phyloP scores from a whole-genome alignment of 2,888 invertebrate species.

The Malthinus flaveolus region DNA sequence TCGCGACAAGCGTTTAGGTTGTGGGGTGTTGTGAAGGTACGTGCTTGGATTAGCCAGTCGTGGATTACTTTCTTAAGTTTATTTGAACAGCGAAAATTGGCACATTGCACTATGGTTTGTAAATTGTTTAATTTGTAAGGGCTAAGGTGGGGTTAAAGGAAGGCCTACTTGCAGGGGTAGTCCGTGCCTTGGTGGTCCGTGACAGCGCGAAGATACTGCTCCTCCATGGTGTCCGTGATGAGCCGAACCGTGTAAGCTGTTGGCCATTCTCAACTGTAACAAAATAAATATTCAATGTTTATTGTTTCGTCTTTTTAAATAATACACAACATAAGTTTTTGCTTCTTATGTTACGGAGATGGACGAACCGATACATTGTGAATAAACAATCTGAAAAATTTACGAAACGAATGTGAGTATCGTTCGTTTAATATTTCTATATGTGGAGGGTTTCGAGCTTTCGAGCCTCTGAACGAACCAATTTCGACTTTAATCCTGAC shows the following conservation, averaged over 20 bases:
- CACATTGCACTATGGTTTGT: conserved; percentile 36
- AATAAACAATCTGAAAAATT: too few relatives aligned
- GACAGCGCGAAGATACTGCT: conserved; percentile 50
- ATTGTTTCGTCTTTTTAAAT: too few relatives aligned
- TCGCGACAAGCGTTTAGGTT: conserved; percentile 32
- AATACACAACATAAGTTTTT: background rate
- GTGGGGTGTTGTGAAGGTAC: too few relatives aligned
- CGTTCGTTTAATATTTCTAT: too few relatives aligned
- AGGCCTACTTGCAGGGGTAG: conserved; percentile 45
- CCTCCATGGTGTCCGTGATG: conserved; percentile 49
- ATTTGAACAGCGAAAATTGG: conserved; percentile 19
- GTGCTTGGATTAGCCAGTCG: background rate
- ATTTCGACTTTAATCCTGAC: conserved; percentile 1
- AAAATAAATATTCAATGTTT: conserved; percentile 50
- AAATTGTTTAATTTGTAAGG: conserved; percentile 2
- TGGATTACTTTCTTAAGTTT: background rate
- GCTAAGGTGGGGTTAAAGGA: conserved; percentile 42
- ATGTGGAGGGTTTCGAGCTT: too few relatives aligned
- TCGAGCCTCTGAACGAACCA: background rate
- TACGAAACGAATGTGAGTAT: too few relatives aligned
- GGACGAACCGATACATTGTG: too few relatives aligned
- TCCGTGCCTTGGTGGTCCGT: conserved; percentile 52
- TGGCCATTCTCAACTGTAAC: conserved; percentile 63
- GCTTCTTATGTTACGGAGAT: too few relatives aligned
- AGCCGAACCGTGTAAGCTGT: conserved; percentile 56